These are phyloP conservation scores for Ormyrus labotus DNA, from an alignment of 2,888 invertebrate genomes.

Conservation along the genomic window DNA sequence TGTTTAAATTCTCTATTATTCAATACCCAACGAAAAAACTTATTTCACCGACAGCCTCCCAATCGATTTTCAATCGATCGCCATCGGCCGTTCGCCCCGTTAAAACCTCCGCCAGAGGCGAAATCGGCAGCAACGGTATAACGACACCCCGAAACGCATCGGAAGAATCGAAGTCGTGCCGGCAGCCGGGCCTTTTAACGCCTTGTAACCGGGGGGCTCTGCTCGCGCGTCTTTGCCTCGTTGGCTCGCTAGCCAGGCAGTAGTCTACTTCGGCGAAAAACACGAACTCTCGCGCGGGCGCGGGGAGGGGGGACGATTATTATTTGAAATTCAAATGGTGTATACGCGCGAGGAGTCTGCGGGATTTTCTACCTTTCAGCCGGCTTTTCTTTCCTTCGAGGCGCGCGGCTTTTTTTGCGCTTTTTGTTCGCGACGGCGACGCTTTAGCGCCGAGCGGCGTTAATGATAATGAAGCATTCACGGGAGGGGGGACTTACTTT, in stretches of 20 bases:
- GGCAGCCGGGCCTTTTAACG: background rate
- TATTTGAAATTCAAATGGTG: constrained; percentile 43
- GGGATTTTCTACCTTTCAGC: constrained; percentile 25
- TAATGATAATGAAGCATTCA: too few relatives aligned
- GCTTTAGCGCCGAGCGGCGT: too few relatives aligned
- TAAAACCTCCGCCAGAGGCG: too few relatives aligned
- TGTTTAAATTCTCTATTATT: too few relatives aligned
- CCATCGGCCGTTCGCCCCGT: too few relatives aligned
- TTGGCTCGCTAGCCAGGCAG: background rate
- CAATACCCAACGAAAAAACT: too few relatives aligned
- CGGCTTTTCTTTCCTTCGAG: background rate
- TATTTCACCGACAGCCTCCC: too few relatives aligned
- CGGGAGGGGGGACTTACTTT: too few relatives aligned
- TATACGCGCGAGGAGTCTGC: background rate
- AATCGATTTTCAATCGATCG: too few relatives aligned
- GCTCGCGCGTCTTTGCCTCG: background rate
- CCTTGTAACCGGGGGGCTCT: background rate
- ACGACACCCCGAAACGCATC: too few relatives aligned
- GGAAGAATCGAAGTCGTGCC: background rate
- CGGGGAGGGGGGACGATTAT: constrained; percentile 12
- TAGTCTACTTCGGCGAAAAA: constrained; percentile 44
- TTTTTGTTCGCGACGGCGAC: background rate
- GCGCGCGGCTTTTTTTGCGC: background rate
- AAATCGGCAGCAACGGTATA: too few relatives aligned
- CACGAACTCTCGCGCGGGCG: constrained; percentile 12